phyloP scores from a whole-genome alignment of 2,797 vertebrate species.

The Diplodus puntazzo region DNA sequence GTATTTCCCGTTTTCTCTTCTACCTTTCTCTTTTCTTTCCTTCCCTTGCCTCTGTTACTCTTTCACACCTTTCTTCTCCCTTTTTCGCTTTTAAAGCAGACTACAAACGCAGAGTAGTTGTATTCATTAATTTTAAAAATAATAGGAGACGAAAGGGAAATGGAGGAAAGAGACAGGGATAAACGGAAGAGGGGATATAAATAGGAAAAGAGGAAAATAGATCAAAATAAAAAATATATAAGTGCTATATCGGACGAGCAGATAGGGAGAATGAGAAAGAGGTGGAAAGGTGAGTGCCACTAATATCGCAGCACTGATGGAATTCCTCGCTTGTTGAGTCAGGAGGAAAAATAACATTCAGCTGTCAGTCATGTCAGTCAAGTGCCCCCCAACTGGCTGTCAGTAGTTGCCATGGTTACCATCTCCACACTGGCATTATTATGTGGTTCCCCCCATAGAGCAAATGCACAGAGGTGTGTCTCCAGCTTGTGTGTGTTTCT shows the following conservation, averaged over 20 bases:
- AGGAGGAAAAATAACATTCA: constrained; percentile 31
- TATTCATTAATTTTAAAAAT: constrained; percentile 63
- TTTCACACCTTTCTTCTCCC: background rate
- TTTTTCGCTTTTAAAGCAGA: constrained; percentile 29
- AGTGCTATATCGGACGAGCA: background rate
- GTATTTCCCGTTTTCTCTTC: background rate
- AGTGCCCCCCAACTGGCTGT: constrained; percentile 68
- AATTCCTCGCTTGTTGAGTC: constrained; percentile 27
- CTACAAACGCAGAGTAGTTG: constrained; percentile 57
- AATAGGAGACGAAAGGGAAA: constrained; percentile 9
- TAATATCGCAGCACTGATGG: constrained; percentile 22
- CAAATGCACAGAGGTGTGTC: constrained; percentile 39
- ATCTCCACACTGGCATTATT: constrained; percentile 32
- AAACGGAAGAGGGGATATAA: background rate
- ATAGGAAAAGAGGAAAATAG: background rate
- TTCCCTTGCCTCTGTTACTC: background rate
- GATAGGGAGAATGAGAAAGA: background rate
- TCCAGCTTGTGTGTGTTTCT: constrained; percentile 28
- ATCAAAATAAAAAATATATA: background rate
- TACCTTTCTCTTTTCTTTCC: background rate
- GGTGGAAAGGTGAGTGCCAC: background rate
- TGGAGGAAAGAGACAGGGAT: background rate
- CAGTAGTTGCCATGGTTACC: constrained; percentile 80
- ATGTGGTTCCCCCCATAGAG: constrained; percentile 44
- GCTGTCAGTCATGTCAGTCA: constrained; percentile 76